Evolutionary conservation across 2,888 invertebrate genomes (phyloP).

Genomic region (Dascillus cervinus): DNA sequence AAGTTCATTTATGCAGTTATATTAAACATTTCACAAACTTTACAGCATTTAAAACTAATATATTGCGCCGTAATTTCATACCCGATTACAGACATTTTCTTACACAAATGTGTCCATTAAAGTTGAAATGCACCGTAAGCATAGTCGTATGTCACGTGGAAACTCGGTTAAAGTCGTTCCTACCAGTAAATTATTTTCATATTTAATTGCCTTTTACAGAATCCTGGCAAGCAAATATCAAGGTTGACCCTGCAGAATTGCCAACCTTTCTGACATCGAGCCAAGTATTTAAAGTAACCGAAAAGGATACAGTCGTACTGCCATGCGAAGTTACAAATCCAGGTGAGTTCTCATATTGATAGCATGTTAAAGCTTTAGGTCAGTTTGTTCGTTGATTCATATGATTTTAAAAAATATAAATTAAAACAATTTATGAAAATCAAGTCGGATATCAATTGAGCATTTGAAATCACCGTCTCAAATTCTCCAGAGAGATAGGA

Average conservation of each 20-base stretch:
- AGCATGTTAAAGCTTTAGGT: neutral
- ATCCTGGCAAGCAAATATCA: constrained; percentile 33
- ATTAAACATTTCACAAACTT: too few species aligned
- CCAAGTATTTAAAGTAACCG: constrained; percentile 48
- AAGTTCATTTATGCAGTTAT: too few species aligned
- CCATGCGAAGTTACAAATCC: constrained; percentile 52
- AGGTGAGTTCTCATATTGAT: constrained; percentile 37
- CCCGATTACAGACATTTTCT: too few species aligned
- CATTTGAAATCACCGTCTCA: constrained; percentile 25
- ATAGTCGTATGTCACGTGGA: too few species aligned
- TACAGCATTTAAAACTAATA: too few species aligned
- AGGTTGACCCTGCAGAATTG: constrained; percentile 37
- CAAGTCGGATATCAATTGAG: neutral
- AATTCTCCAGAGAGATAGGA: constrained; percentile 27
- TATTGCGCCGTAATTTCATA: too few species aligned
- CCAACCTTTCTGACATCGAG: constrained; percentile 42
- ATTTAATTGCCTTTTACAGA: constrained; percentile 28
- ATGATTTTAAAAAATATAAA: neutral
- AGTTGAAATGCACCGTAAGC: too few species aligned
- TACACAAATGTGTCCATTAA: too few species aligned
- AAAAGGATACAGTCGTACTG: constrained; percentile 48
- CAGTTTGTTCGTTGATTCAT: neutral
- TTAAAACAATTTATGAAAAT: neutral
- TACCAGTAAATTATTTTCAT: too few species aligned
- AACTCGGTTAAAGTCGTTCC: too few species aligned